These are phyloP conservation scores for Ophion ventricosus DNA, from an alignment of 2,888 invertebrate genomes.

Conservation along the genomic window DNA sequence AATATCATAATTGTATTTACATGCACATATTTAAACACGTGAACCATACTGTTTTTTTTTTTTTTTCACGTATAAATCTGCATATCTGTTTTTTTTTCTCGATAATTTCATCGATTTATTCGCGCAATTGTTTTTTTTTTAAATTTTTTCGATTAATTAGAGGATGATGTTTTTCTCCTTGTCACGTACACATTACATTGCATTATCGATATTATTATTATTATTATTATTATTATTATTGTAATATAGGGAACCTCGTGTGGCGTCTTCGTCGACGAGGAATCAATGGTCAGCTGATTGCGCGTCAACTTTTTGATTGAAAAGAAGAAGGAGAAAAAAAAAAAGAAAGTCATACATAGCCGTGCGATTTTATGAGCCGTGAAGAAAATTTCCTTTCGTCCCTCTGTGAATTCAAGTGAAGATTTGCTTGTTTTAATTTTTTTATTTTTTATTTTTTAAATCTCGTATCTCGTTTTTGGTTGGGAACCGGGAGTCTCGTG, in stretches of 20 bases:
- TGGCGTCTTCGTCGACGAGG: constrained; percentile 40
- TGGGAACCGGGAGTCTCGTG: constrained; percentile 45
- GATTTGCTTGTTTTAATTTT: constrained; percentile 1
- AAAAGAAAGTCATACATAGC: too few relatives aligned
- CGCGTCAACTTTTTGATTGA: constrained; percentile 39
- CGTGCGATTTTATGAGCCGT: too few relatives aligned
- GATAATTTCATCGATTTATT: constrained; percentile 1
- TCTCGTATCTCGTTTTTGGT: constrained; percentile 21
- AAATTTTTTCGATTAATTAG: constrained; percentile 41
- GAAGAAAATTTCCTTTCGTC: too few relatives aligned
- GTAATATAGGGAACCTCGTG: constrained; percentile 22
- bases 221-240: constrained; percentile 1
- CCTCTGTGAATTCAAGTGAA: too few relatives aligned
- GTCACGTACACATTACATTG: neutral
- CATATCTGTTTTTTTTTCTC: constrained; percentile 32
- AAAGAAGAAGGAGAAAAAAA: constrained; percentile 17
- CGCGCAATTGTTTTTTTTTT: constrained; percentile 1
- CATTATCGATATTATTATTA: constrained; percentile 2
- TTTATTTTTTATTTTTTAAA: constrained; percentile 21
- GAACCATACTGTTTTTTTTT: neutral
- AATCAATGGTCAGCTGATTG: constrained; percentile 51
- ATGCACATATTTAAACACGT: constrained; percentile 68
- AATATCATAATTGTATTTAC: constrained; percentile 76
- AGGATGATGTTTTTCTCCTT: constrained; percentile 14
- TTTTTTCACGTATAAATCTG: constrained; percentile 60